Base-by-base conservation (phyloP, 2,797 vertebrate species). In the Platyrinchus mystaceus region DNA sequence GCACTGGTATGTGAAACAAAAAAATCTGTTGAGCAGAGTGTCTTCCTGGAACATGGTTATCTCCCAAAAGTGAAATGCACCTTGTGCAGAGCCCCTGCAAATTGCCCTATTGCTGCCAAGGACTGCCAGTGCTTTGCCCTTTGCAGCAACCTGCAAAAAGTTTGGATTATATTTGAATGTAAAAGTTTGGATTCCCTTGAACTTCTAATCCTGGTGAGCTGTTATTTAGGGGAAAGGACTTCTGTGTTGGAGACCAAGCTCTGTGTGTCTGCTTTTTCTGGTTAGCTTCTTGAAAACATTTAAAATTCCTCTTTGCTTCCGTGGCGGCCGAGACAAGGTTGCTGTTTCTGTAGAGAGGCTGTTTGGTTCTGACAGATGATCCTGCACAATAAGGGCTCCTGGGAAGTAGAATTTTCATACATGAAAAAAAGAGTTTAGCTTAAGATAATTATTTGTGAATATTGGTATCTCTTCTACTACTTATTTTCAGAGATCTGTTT, bases 271-370 rank as follows among this genome's bases (percentile, higher is more conserved):
- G 23, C 53, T 67, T 1, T 7, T 3, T 16, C 12, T 56, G 30
- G 6, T 36, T 30, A 11, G 24, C 37, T 53, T 19, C 16, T 64
- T 81, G 37, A 64, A 46, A 62, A 39, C 2, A 5, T 26, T 10
- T 36, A 2, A 43, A 84, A 59, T 59, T 64, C 27, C 43, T 52
- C n/a, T 37, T 63, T 60, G 34, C 55, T 91, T 49, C 47, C n/a
- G 6, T 2, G 1, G 44, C 34, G 34, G 18, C 47, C 28, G 56
- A 59, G 32, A 53, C 84, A 39, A 55, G 0, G 0, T 39, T 39
- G 4, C 10, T 1, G 4, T 52, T 78, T 66, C n/a, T 36, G 15
- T 20, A 24, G n/a, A 9, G 52, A 73, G 11, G 14, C n/a, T 55
- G 11, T 39, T 76, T 36, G 30, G 32, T 58, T 50, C 14, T 67